Percentiles rank a stretch among this genome's conserved stretches.
Conservation (phyloP, 2,888 invertebrate species). For the Meliscaeva auricollis region DNA sequence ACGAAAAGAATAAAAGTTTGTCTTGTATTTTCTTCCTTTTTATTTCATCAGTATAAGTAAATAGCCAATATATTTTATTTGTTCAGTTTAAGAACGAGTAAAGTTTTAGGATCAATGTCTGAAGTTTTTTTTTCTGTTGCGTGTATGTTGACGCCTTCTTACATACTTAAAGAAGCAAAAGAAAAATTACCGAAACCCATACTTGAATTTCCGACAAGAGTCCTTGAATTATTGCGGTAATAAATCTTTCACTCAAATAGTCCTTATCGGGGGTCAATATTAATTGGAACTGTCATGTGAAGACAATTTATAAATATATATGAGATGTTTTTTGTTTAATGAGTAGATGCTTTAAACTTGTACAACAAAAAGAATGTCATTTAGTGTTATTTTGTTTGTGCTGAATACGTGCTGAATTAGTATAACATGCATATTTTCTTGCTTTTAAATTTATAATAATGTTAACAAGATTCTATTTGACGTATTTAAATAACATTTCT, state of each 20-base stretch:
- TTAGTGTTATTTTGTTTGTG: too few species aligned
- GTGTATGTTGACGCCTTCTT: slow-evolving; percentile 36
- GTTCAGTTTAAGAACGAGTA: slow-evolving; percentile 56
- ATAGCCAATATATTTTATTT: slow-evolving; percentile 68
- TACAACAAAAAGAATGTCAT: too few species aligned
- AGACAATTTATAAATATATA: slow-evolving; percentile 3
- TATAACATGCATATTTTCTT: too few species aligned
- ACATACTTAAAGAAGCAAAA: slow-evolving; percentile 13
- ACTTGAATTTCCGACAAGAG: background rate
- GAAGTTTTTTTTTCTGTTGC: slow-evolving; percentile 22
- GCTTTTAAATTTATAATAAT: too few species aligned
- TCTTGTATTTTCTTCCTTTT: slow-evolving; percentile 12
- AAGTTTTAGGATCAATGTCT: slow-evolving; percentile 44
- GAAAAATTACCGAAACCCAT: slow-evolving; percentile 13
- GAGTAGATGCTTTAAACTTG: background rate
- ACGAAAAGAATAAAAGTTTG: slow-evolving; percentile 31
- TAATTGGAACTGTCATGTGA: slow-evolving; percentile 38
- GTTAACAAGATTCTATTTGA: too few species aligned
- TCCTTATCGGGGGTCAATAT: slow-evolving; percentile 42
- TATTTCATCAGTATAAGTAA: slow-evolving; percentile 48
- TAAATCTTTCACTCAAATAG: slow-evolving; percentile 55
- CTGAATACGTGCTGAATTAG: too few species aligned
- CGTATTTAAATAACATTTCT: too few species aligned
- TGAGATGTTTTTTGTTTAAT: background rate
- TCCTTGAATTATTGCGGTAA: slow-evolving; percentile 48